A percentile compares a stretch with the other conserved stretches of the same genome.
These are phyloP conservation scores for Torymus aiolomorphi DNA, from an alignment of 2,888 invertebrate species.

Conservation along the genomic window DNA sequence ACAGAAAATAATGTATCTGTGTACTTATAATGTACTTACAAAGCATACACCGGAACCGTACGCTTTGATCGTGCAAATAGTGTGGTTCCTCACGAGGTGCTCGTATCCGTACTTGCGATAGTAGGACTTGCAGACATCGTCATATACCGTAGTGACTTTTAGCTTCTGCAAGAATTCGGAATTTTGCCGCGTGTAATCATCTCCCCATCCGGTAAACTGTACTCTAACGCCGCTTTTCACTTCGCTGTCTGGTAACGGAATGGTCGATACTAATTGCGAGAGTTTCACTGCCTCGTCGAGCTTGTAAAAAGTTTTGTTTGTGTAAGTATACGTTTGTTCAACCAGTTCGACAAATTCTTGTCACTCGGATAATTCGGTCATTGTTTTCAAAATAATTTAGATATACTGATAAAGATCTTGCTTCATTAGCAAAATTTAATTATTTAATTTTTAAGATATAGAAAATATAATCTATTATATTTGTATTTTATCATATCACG, in stretches of 20 bases:
- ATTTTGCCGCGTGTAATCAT: constrained; percentile 35
- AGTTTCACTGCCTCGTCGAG: constrained; percentile 27
- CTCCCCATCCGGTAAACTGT: constrained; percentile 42
- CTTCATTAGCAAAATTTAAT: too few species aligned
- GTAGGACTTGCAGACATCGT: background rate
- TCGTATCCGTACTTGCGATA: constrained; percentile 36
- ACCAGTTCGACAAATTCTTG: too few species aligned
- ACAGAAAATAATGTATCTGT: too few species aligned
- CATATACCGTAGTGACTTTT: background rate
- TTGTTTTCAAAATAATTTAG: too few species aligned
- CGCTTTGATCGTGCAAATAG: constrained; percentile 8
- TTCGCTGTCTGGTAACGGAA: constrained; percentile 25
- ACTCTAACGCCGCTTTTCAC: constrained; percentile 9
- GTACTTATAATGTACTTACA: constrained; percentile 10
- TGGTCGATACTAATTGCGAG: constrained; percentile 22
- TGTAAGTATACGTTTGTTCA: too few species aligned
- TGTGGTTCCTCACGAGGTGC: constrained; percentile 22
- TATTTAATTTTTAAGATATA: too few species aligned
- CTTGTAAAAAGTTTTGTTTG: background rate
- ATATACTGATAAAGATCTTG: too few species aligned
- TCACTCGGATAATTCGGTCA: too few species aligned
- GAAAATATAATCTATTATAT: too few species aligned
- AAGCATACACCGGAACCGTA: constrained; percentile 23
- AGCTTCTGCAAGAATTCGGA: constrained; percentile 31
- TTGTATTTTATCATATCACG: too few species aligned